Evolutionary conservation across 2,797 vertebrate species (phyloP).

Genomic region (Allobates femoralis): DNA sequence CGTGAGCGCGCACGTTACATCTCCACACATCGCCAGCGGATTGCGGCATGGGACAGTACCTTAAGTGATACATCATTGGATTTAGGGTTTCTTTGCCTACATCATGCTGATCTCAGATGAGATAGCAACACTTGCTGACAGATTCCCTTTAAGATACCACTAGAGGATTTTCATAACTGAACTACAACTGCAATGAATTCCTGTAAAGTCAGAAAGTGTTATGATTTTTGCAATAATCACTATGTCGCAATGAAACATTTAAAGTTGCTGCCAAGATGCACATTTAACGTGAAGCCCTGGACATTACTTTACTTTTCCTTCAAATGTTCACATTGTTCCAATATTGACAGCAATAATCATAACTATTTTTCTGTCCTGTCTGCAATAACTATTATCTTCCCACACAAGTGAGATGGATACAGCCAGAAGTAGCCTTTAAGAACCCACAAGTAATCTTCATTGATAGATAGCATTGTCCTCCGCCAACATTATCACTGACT

Average conservation of each 20-base stretch:
- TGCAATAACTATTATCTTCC: conserved; percentile 19
- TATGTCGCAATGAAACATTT: neutral
- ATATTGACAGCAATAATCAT: neutral
- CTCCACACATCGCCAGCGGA: too few species aligned
- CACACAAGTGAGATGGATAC: conserved; percentile 17
- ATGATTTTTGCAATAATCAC: neutral
- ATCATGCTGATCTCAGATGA: too few species aligned
- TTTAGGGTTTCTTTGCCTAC: too few species aligned
- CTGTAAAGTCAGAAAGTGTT: neutral
- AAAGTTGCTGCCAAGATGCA: neutral
- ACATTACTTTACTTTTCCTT: neutral
- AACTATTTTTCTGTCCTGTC: conserved; percentile 1
- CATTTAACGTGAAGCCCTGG: neutral
- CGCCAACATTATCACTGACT: conserved; percentile 31
- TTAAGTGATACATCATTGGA: too few species aligned
- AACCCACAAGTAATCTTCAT: conserved; percentile 18
- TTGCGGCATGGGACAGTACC: too few species aligned
- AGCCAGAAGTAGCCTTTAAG: conserved; percentile 20
- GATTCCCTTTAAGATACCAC: too few species aligned
- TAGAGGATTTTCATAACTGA: too few species aligned
- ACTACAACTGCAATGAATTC: too few species aligned
- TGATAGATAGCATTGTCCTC: conserved; percentile 28
- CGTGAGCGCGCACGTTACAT: too few species aligned
- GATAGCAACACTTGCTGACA: too few species aligned
- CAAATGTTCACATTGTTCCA: neutral